Evolutionary conservation across 2,797 vertebrate genomes (phyloP), one percentile per base, ranked within the genome.

Genomic region (Megalops cyprinoides): DNA sequence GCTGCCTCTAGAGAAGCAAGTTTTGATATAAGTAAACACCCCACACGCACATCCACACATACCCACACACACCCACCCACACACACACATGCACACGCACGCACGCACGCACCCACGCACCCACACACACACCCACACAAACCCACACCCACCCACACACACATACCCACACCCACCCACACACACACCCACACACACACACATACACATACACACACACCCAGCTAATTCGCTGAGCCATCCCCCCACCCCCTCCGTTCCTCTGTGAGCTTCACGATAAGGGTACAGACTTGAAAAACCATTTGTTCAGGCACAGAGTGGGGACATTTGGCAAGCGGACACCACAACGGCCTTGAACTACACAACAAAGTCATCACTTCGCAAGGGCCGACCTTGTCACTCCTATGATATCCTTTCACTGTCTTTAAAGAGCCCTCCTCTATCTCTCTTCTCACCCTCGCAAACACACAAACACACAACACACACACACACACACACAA

Each of bases 281-380:
- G 84, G 84, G 82, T 86, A 86, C 84, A 80, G 82, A 90, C 92
- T 89, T 91, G 88, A 89, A 88, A 90, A 90, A 90, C 76, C 81
- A 84, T 89, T 91, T 90, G 90, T 87, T 86, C 81, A 86, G 90
- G 87, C 87, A 88, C 76, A 84, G 80, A 89, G 85, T 89, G 86
- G 83, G 15, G 82, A 86, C 84, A 88, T 91, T 89, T 94, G 92
- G 91, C 92, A 90, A 84, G 81, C 79, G 79, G 86, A 82, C 84
- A 86, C 79, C 84, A 84, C 79, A 69, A 82, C 87, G 90, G 90
- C 92, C 94, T 93, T 94, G 92, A 94, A 92, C 90, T 88, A 77
- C 85, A 84, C 85, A 87, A 86, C 89, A 93, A 93, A 94, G 94
- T 94, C 93, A 90, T 88, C 88, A 86, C 88, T 86, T 82, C 86